phyloP scores from a whole-genome alignment of 2,888 invertebrate genomes.

The Mystacides longicornis region DNA sequence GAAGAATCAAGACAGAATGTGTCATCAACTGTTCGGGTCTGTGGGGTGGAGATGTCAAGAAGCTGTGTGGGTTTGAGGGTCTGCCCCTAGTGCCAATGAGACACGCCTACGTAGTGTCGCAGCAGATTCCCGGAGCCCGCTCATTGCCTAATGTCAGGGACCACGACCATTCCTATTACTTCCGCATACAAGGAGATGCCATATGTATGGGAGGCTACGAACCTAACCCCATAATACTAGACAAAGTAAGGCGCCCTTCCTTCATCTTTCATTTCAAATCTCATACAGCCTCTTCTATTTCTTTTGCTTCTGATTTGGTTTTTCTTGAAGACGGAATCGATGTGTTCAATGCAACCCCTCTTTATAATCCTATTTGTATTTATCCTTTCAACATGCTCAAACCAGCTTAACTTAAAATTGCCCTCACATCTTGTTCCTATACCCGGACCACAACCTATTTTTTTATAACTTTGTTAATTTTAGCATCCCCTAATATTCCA shows the following conservation, averaged over 20 bases:
- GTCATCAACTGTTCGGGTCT: conserved; percentile 74
- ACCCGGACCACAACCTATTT: too few relatives aligned
- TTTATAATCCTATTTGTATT: too few relatives aligned
- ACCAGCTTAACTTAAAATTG: too few relatives aligned
- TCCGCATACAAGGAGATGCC: conserved; percentile 76
- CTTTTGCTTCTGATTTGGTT: too few relatives aligned
- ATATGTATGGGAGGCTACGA: conserved; percentile 86
- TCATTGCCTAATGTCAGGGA: conserved; percentile 78
- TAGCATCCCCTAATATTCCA: too few relatives aligned
- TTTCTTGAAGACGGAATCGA: too few relatives aligned
- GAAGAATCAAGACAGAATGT: conserved; percentile 66
- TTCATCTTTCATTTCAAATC: too few relatives aligned
- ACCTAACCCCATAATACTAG: conserved; percentile 71
- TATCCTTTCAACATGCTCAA: too few relatives aligned
- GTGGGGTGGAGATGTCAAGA: conserved; percentile 71
- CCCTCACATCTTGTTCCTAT: too few relatives aligned
- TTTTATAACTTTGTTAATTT: too few relatives aligned
- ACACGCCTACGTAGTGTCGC: conserved; percentile 82
- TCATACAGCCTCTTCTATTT: too few relatives aligned
- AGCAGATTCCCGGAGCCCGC: conserved; percentile 65
- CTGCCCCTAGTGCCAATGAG: conserved; percentile 79
- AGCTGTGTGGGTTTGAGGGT: conserved; percentile 54
- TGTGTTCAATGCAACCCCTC: too few relatives aligned
- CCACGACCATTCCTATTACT: conserved; percentile 76
- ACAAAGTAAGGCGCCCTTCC: conserved; percentile 61